phyloP scores from a whole-genome alignment of 2,888 invertebrate genomes.

The Synergus laeviventris region DNA sequence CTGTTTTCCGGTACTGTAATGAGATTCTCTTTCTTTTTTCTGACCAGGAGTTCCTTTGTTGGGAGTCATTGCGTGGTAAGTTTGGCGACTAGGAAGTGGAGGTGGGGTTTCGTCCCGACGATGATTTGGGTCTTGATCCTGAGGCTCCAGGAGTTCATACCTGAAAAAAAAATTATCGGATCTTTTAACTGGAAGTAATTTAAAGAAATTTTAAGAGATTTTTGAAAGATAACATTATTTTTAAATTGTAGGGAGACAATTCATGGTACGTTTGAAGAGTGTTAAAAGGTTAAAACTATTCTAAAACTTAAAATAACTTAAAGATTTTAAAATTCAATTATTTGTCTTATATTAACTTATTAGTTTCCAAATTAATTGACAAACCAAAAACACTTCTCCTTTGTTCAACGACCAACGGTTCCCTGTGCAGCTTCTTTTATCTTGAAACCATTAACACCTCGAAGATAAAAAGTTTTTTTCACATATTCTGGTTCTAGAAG shows the following conservation, averaged over 20 bases:
- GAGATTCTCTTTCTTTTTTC: conserved; percentile 70
- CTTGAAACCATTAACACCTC: background rate
- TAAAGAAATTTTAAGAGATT: background rate
- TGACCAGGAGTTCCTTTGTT: conserved; percentile 58
- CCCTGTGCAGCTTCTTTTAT: conserved; percentile 56
- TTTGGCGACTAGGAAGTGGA: conserved; percentile 77
- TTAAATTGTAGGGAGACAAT: too few relatives aligned
- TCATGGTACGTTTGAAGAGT: too few relatives aligned
- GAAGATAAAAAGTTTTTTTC: background rate
- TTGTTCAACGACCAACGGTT: conserved; percentile 61
- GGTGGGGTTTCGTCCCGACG: conserved; percentile 77
- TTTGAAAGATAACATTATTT: too few relatives aligned
- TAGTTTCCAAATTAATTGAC: background rate
- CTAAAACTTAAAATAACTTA: too few relatives aligned
- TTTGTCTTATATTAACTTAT: background rate
- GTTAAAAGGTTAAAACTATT: too few relatives aligned
- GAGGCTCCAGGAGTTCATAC: conserved; percentile 78
- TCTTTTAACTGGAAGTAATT: background rate
- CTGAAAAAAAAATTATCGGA: conserved; percentile 52
- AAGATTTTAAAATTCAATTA: background rate
- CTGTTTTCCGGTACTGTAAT: conserved; percentile 63
- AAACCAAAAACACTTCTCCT: conserved; percentile 50
- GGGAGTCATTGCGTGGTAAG: conserved; percentile 64
- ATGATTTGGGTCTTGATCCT: conserved; percentile 72
- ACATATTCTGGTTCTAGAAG: too few relatives aligned